Conservation (phyloP, 2,113 vertebrate species). For the Peromyscus maniculatus region DNA sequence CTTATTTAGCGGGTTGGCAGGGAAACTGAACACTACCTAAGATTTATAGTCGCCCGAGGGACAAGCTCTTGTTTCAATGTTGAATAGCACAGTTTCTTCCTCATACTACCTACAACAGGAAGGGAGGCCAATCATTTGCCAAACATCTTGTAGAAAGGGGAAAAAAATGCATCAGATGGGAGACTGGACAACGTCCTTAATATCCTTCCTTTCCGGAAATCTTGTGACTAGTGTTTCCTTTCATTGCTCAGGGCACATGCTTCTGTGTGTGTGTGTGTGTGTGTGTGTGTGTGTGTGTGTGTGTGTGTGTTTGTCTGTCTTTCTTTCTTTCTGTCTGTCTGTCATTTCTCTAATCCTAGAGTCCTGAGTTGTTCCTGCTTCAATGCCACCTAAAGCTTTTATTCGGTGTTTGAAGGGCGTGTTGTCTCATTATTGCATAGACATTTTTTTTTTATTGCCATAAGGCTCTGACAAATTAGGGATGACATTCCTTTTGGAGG, state of each 20-base stretch:
- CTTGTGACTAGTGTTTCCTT: neutral
- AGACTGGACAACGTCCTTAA: neutral
- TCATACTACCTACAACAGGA: neutral
- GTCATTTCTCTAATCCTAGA: neutral
- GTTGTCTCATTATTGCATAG: neutral
- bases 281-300: neutral
- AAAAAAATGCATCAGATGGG: neutral
- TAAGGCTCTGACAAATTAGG: slow-evolving; percentile 24
- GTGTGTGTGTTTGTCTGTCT: neutral
- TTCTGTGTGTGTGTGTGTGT: neutral
- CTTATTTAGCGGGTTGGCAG: neutral
- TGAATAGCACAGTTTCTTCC: slow-evolving; percentile 5
- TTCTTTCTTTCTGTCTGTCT: neutral
- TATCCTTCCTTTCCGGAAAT: slow-evolving; percentile 12
- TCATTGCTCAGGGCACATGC: neutral
- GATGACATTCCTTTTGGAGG: neutral
- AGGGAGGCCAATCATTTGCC: neutral
- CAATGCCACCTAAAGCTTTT: neutral
- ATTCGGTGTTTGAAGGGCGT: slow-evolving; percentile 7
- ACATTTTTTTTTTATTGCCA: slow-evolving; percentile 48
- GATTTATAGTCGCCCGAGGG: slow-evolving; percentile 11
- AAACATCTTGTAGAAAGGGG: neutral
- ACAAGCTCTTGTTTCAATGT: neutral
- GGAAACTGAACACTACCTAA: neutral
- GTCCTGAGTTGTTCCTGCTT: neutral